Base-by-base conservation (phyloP, 2,113 vertebrate genomes). In the Takifugu bimaculatus region DNA sequence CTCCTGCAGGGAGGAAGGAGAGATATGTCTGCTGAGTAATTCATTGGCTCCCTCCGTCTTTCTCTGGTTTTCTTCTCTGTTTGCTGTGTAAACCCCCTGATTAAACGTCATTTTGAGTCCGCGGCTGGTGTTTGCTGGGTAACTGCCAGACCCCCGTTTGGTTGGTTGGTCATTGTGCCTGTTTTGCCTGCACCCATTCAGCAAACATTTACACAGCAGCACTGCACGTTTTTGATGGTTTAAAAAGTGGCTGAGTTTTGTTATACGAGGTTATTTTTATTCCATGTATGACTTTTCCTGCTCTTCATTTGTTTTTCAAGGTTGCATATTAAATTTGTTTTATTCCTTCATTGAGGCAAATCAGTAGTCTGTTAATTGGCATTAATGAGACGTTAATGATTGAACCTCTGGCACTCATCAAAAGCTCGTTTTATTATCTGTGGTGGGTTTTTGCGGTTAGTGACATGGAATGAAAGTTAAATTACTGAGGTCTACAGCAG, bases 101-200 rank as follows among this genome's bases (percentile, higher is more conserved):
- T 85, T 81, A 80, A 54, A 75, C 77, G 65, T 68, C 56, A 66
- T 80, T 84, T 86, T 71, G 76, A 79, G 80, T 63, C 45, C 75
- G 50, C 66, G 43, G 28, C 57, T 75, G 72, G 43, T 70, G 78
- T 77, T 81, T 78, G 70, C 65, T 63, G 72, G 60, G 63, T 68
- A 72, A 65, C 66, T 56, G 67, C 60, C 74, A 75, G 79, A 72
- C 29, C 61, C 47, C 55, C n/a, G 42, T 43, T 43, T n/a, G 45
- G 14, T 48, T 57, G 68, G 50, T 63, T 60, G 74, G 70, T 82
- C 63, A 62, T 32, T 66, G 57, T 0, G 29, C 56, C 65, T 39
- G 59, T 78, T 79, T 75, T 66, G 58, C 58, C 60, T 53, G 68
- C 68, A 68, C 44, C 53, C 35, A 25, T 79, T 79, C 61, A 70